These are phyloP conservation scores for Thymelicus acteon DNA, from an alignment of 2,888 invertebrate species.

Conservation along the genomic window DNA sequence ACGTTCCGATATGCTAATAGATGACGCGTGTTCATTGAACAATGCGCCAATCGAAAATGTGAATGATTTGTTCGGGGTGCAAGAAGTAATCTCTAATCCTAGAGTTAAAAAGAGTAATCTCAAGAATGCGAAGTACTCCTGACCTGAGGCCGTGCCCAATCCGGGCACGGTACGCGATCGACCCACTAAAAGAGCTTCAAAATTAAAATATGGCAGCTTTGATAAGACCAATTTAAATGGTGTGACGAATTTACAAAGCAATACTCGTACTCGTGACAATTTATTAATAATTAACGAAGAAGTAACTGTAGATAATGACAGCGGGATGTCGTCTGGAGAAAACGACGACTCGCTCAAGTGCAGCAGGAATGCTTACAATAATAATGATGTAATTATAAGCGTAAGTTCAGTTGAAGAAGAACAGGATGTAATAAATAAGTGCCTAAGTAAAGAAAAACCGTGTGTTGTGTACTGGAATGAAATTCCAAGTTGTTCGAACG, in stretches of 20 bases:
- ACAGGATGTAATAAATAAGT: conserved; percentile 69
- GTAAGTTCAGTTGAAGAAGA: conserved; percentile 59
- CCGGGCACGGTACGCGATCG: conserved; percentile 63
- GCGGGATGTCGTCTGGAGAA: conserved; percentile 81
- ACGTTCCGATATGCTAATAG: conserved; percentile 70
- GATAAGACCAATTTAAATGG: conserved; percentile 63
- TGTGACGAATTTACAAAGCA: conserved; percentile 48
- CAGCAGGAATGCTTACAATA: conserved; percentile 57
- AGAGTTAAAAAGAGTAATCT: conserved; percentile 71
- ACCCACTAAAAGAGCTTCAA: conserved; percentile 51
- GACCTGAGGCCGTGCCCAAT: conserved; percentile 80
- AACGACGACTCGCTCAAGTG: conserved; percentile 71
- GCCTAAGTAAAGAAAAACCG: conserved; percentile 74
- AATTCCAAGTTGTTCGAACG: conserved; percentile 78
- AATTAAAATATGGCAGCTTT: conserved; percentile 71
- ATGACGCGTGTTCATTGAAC: conserved; percentile 70
- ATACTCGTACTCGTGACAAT: conserved; percentile 46
- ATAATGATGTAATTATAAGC: conserved; percentile 43
- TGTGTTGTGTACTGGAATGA: conserved; percentile 73
- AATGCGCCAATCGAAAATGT: conserved; percentile 67
- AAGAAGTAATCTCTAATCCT: conserved; percentile 64
- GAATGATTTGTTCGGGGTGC: conserved; percentile 67
- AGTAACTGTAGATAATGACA: conserved; percentile 54
- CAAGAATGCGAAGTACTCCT: conserved; percentile 64
- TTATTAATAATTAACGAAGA: conserved; percentile 40